Evolutionary conservation across 2,888 invertebrate species (phyloP).

Genomic region (Eupeodes latifasciatus): DNA sequence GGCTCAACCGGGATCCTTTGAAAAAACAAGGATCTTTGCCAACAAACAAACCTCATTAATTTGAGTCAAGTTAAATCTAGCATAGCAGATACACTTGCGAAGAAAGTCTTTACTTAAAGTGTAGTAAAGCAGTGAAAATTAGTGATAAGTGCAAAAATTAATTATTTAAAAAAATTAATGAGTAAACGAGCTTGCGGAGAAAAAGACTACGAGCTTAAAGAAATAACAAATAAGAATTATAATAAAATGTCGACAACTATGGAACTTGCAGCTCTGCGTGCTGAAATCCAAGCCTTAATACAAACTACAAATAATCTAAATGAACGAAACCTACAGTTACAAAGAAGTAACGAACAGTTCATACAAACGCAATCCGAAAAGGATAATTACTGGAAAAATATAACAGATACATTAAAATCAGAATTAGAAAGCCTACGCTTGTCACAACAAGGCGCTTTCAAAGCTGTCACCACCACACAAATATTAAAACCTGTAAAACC

Average conservation of each 20-base stretch:
- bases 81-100: constrained; percentile 15
- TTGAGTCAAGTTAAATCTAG: constrained; percentile 19
- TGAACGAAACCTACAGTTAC: constrained; percentile 15
- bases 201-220: not conserved
- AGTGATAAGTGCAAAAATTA: constrained; percentile 16
- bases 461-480: constrained; percentile 7
- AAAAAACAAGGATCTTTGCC: constrained; percentile 16
- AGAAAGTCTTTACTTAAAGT: constrained; percentile 17
- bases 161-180: constrained; percentile 14
- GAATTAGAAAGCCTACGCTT: constrained; percentile 13
- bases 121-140: constrained; percentile 17
- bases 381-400: constrained; percentile 8
- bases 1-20: constrained; percentile 12
- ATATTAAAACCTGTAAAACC: not conserved
- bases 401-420: constrained; percentile 17
- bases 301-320: constrained; percentile 17
- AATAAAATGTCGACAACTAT: constrained; percentile 17
- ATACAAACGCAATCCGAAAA: constrained; percentile 5
- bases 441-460: constrained; percentile 12
- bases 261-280: constrained; percentile 12
- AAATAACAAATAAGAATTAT: not conserved
- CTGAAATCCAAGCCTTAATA: constrained; percentile 17
- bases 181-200: constrained; percentile 13
- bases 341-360: constrained; percentile 17
- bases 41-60: constrained; percentile 12